Conservation (phyloP, 2,888 invertebrate species). For the Cosmopolites sordidus region DNA sequence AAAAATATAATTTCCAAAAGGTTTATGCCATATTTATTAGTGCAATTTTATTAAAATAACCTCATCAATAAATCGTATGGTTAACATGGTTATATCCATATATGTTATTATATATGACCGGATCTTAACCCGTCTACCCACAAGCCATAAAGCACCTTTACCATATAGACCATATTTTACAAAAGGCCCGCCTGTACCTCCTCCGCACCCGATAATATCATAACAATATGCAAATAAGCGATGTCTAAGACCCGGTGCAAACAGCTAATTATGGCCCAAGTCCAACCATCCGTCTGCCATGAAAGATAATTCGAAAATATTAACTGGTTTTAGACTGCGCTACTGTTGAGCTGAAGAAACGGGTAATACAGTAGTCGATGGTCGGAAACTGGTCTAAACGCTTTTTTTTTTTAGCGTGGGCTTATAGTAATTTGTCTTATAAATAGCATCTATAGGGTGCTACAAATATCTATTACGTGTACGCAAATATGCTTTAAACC, state of each 20-base stretch:
- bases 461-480: background rate
- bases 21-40: too few species aligned
- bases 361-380: conserved; percentile 4
- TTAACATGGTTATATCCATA: too few species aligned
- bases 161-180: background rate
- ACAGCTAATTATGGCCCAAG: conserved; percentile 21
- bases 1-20: too few species aligned
- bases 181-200: background rate
- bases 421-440: background rate
- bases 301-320: conserved; percentile 10
- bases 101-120: background rate
- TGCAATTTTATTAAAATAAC: too few species aligned
- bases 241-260: conserved; percentile 14
- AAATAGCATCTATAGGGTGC: background rate
- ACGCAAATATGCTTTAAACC: too few species aligned
- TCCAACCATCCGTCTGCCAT: background rate
- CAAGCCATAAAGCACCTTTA: background rate
- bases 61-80: too few species aligned
- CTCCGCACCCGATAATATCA: conserved; percentile 1
- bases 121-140: background rate
- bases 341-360: background rate
- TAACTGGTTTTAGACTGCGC: conserved; percentile 9
- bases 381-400: conserved; percentile 1
- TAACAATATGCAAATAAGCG: conserved; percentile 21
- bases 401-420: background rate